These are phyloP conservation scores for Sesia apiformis DNA, from an alignment of 2,888 invertebrate species.

Conservation along the genomic window DNA sequence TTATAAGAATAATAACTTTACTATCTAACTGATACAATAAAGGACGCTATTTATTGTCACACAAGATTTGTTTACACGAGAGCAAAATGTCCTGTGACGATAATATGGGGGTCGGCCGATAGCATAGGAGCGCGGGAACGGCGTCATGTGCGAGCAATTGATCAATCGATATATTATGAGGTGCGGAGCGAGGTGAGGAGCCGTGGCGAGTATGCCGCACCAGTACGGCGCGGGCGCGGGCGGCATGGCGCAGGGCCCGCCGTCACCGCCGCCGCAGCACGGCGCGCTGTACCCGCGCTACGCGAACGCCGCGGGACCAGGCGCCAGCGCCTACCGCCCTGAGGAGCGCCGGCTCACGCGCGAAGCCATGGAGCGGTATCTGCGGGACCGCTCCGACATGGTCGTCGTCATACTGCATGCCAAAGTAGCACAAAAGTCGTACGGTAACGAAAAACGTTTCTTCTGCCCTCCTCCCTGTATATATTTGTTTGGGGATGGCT, in stretches of 20 bases:
- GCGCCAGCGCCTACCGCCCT: constrained; percentile 78
- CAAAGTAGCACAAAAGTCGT: constrained; percentile 99
- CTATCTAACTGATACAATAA: constrained; percentile 13
- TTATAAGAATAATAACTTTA: constrained; percentile 5
- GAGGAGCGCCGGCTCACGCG: constrained; percentile 90
- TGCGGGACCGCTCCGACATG: constrained; percentile 95
- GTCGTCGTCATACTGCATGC: constrained; percentile 98
- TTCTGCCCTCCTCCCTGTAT: constrained; percentile 99
- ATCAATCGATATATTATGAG: constrained; percentile 31
- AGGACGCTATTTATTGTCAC: constrained; percentile 23
- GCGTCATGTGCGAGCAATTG: constrained; percentile 18
- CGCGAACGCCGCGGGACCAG: constrained; percentile 70
- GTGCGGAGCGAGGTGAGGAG: constrained; percentile 50
- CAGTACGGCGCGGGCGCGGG: constrained; percentile 82
- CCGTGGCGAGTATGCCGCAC: constrained; percentile 82
- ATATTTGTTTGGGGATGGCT: constrained; percentile 98
- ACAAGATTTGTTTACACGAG: constrained; percentile 5
- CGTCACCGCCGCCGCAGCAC: constrained; percentile 77
- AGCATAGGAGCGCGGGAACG: constrained; percentile 21
- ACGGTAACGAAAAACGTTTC: constrained; percentile 99
- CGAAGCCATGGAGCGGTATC: constrained; percentile 97
- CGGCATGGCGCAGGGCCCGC: constrained; percentile 85
- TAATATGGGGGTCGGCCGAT: constrained; percentile 2
- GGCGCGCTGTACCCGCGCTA: constrained; percentile 78
- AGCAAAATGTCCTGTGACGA: constrained; percentile 8